Percentiles rank a stretch among this genome's conserved stretches.
Evolutionary conservation across 2,888 invertebrate genomes (phyloP).

Genomic region (Oscheius sp.): DNA sequence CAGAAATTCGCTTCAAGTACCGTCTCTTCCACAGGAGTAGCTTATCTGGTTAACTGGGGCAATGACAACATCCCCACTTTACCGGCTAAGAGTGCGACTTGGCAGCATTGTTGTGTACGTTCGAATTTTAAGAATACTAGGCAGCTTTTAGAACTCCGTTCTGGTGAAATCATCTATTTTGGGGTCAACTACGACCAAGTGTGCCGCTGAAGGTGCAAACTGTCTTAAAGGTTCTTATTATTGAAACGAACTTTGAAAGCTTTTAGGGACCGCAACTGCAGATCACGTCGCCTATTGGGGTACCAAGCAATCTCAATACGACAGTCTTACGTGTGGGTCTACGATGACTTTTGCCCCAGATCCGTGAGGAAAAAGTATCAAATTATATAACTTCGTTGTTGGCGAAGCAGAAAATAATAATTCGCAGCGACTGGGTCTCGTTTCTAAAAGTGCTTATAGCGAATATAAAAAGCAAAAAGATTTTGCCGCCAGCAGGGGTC

Average conservation of each 20-base stretch:
- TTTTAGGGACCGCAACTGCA: neutral
- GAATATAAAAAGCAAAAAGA: too few relatives aligned
- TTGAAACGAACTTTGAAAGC: neutral
- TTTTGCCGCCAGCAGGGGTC: constrained; percentile 72
- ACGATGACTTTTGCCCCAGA: constrained; percentile 26
- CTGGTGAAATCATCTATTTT: neutral
- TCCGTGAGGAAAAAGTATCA: neutral
- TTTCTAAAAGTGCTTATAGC: too few relatives aligned
- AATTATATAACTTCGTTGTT: too few relatives aligned
- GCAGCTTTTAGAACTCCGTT: neutral
- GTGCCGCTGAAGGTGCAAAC: neutral
- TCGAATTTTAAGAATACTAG: neutral
- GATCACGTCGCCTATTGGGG: constrained; percentile 25
- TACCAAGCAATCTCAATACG: constrained; percentile 7
- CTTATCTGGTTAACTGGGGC: constrained; percentile 10
- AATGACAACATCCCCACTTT: constrained; percentile 6
- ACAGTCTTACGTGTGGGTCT: constrained; percentile 12
- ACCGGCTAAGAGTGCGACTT: neutral
- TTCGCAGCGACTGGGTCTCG: too few relatives aligned
- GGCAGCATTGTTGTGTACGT: constrained; percentile 23
- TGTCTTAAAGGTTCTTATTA: neutral
- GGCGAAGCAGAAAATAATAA: too few relatives aligned
- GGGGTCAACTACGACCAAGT: neutral
- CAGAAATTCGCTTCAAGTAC: constrained; percentile 13
- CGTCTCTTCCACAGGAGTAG: neutral